Base-by-base conservation (phyloP, 2,888 invertebrate genomes). In the Oligia strigilis region DNA sequence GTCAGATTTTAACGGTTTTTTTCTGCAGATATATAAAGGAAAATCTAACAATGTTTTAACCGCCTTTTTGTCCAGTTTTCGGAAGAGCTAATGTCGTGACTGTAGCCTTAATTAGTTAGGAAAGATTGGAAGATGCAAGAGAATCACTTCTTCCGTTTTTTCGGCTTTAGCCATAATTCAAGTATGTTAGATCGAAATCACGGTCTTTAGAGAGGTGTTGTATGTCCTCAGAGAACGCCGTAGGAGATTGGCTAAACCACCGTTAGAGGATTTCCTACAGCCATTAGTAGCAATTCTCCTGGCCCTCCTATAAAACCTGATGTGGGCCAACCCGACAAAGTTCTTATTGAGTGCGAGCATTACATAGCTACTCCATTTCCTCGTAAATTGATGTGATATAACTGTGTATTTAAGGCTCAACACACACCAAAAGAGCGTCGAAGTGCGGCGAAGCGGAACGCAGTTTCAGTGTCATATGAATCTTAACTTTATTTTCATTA, bases 1-100 rank as follows among this genome's bases (percentile, higher is more conserved):
- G 72, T 29, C n/a, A 58, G 69, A 86, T 73, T 82, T 52, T 49
- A 71, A 73, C 65, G 60, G 75, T 65, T 72, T 46, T 40, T 58
- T 19, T 14, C 17, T 19, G 65, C 8, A 46, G 46, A 83, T 46
- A 46, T 11, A 83, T 73, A n/a, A 49, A 2, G n/a, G 40, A n/a
- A 52, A 19, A 23, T 19, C 13, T 58, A 52, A 40, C 19, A 66
- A 60, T 49, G 11, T 29, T 58, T 13, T 5, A 46, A 36, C 8
- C 11, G 17, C 0, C 17, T 71, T 69, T 36, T 29, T 23, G 36
- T 43, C 1, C 14, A 14, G 3, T 23, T 0, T 14, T 19, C 1
- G 13, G 6, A 23, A 46, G 19, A 72, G 29, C 29, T 13, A 19
- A 43, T 8, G 19, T 43, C 13, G 13, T 72, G 62, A 13, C 19